phyloP scores from a whole-genome alignment of 2,888 invertebrate genomes.

The Callyntrura guangdongensis region DNA sequence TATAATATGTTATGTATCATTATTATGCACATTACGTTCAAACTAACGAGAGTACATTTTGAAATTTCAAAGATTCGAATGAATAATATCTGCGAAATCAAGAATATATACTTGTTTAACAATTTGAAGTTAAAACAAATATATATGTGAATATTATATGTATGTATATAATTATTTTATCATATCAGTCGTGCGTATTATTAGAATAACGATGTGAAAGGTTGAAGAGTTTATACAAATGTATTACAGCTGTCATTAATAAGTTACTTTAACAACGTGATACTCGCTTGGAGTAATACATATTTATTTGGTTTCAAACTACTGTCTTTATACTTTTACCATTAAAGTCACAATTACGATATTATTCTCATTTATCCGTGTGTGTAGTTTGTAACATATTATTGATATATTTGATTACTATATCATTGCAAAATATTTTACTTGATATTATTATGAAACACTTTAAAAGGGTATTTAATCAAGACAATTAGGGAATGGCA shows the following conservation, averaged over 20 bases:
- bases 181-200: conserved; percentile 57
- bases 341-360: conserved; percentile 8
- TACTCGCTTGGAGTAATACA: conserved; percentile 30
- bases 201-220: conserved; percentile 55
- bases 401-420: conserved; percentile 21
- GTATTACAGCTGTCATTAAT: conserved; percentile 29
- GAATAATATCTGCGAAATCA: conserved; percentile 49
- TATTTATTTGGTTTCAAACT: conserved; percentile 48
- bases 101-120: conserved; percentile 44
- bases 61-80: conserved; percentile 39
- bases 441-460: conserved; percentile 62
- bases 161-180: neutral
- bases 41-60: conserved; percentile 49
- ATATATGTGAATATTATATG: conserved; percentile 2
- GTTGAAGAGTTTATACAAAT: conserved; percentile 57
- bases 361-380: neutral
- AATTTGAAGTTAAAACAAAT: conserved; percentile 25
- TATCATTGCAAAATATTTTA: conserved; percentile 56
- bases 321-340: conserved; percentile 65
- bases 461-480: conserved; percentile 60
- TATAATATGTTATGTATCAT: neutral
- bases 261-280: conserved; percentile 35
- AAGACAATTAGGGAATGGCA: conserved; percentile 67
- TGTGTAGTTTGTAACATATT: neutral
- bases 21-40: conserved; percentile 2